These are phyloP conservation scores for Belonocnema kinseyi DNA, from an alignment of 1,140 invertebrate species.

Conservation along the genomic window DNA sequence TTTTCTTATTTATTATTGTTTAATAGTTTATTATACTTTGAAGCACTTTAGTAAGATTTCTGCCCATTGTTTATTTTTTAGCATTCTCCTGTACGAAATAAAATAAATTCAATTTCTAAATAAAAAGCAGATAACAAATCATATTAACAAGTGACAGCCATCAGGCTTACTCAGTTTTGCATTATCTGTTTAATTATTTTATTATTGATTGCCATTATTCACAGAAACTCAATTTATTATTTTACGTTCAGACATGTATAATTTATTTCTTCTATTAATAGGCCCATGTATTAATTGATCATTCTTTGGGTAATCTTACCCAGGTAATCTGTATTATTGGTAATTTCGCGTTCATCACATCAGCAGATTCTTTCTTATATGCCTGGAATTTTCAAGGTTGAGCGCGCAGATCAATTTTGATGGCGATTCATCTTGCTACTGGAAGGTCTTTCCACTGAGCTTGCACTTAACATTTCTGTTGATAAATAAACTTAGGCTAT, in stretches of 20 bases:
- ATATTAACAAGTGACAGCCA: background rate
- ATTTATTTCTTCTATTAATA: background rate
- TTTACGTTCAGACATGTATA: conserved; percentile 4
- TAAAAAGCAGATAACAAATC: background rate
- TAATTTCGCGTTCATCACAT: conserved; percentile 3
- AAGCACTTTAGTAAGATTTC: too few species aligned
- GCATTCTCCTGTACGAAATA: too few species aligned
- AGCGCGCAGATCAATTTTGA: conserved; percentile 4
- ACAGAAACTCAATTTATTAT: background rate
- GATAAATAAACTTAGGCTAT: background rate
- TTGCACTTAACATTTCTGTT: background rate
- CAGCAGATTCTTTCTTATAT: background rate
- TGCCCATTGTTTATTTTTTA: too few species aligned
- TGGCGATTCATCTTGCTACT: conserved; percentile 7
- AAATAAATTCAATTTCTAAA: too few species aligned
- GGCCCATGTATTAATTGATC: background rate
- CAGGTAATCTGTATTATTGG: conserved; percentile 12
- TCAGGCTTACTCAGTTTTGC: background rate
- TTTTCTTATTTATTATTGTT: too few species aligned
- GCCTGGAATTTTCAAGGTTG: conserved; percentile 10
- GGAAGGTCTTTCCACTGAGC: background rate
- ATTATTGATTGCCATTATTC: background rate
- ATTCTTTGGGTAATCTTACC: background rate
- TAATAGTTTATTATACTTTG: too few species aligned
- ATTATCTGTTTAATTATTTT: conserved; percentile 7